Evolutionary conservation across 2,113 vertebrate genomes (phyloP).

Genomic region (Bufo gargarizans): DNA sequence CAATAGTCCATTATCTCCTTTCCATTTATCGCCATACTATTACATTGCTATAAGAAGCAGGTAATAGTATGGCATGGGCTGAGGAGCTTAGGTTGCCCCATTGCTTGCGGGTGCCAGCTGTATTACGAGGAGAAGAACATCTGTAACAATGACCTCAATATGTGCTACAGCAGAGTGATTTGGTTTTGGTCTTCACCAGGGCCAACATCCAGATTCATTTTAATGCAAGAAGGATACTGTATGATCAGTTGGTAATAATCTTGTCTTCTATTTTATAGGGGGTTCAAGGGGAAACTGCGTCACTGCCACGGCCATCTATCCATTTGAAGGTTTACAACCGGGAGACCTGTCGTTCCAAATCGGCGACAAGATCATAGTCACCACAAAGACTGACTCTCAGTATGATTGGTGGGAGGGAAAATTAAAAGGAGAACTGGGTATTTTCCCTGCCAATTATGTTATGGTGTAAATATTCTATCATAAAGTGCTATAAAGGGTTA

Average conservation of each 20-base stretch:
- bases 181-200: background rate
- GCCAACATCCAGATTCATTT: background rate
- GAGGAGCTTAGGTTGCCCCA: too few relatives aligned
- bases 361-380: constrained; percentile 87
- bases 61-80: too few relatives aligned
- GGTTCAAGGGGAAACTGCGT: constrained; percentile 56
- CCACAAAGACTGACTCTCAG: constrained; percentile 85
- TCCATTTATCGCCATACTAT: too few relatives aligned
- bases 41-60: too few relatives aligned
- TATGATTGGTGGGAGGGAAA: constrained; percentile 98
- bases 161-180: too few relatives aligned
- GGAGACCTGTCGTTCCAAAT: constrained; percentile 87
- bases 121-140: too few relatives aligned
- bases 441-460: constrained; percentile 97
- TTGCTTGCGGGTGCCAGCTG: too few relatives aligned
- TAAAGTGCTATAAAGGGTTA: background rate
- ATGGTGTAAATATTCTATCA: constrained; percentile 63
- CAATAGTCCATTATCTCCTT: too few relatives aligned
- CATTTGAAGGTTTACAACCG: constrained; percentile 84
- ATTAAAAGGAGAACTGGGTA: constrained; percentile 80
- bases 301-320: constrained; percentile 80
- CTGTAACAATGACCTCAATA: too few relatives aligned
- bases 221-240: background rate
- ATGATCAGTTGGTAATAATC: background rate
- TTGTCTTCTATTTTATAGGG: constrained; percentile 65